Conservation (phyloP, 2,888 invertebrate species). For the Thera obeliscata region DNA sequence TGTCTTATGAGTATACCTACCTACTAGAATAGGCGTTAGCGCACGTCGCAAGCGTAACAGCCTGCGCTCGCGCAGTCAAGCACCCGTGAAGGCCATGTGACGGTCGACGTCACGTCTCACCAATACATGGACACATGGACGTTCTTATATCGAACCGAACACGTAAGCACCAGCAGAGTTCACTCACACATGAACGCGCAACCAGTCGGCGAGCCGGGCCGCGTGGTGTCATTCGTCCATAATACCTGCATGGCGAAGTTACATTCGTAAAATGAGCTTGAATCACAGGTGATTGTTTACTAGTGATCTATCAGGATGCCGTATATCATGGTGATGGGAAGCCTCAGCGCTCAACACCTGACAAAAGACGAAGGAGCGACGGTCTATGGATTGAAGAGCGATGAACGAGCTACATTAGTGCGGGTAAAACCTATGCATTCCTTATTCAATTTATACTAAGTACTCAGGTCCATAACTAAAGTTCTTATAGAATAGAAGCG, state of each 20-base stretch:
- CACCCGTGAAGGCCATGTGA: constrained; percentile 75
- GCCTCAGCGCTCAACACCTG: constrained; percentile 73
- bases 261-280: constrained; percentile 57
- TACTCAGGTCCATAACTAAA: background rate
- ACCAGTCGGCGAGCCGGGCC: constrained; percentile 57
- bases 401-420: constrained; percentile 68
- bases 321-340: constrained; percentile 81
- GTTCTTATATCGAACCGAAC: constrained; percentile 44
- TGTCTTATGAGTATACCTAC: constrained; percentile 33
- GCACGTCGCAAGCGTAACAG: constrained; percentile 39
- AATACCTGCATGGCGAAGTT: constrained; percentile 36
- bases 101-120: constrained; percentile 61
- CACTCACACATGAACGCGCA: constrained; percentile 68
- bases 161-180: constrained; percentile 61
- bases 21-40: background rate
- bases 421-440: constrained; percentile 48
- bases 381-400: constrained; percentile 78
- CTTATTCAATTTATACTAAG: too few species aligned
- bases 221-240: constrained; percentile 51
- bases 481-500: background rate
- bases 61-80: constrained; percentile 60
- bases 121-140: constrained; percentile 54
- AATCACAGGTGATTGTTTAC: constrained; percentile 55
- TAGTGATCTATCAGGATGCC: constrained; percentile 63
- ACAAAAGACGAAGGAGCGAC: constrained; percentile 79